Conservation (phyloP, 2,888 invertebrate genomes). For the Frankliniella intonsa region DNA sequence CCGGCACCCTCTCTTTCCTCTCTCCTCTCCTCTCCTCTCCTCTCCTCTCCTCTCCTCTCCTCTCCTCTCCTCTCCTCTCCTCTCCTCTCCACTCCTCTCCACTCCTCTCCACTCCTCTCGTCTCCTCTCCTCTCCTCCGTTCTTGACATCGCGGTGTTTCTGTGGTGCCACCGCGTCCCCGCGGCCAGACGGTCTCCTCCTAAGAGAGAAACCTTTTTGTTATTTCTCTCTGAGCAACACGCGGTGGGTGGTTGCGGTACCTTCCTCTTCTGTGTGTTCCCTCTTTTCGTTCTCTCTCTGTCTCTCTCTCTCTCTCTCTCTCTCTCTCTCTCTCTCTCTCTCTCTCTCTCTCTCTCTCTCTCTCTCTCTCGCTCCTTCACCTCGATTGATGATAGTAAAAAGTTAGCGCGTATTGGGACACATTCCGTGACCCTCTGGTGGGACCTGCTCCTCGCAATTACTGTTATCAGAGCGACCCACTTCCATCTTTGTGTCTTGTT, state of each 20-base stretch:
- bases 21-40: background rate
- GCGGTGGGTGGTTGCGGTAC: background rate
- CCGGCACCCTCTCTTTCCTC: background rate
- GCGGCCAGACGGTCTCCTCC: no score
- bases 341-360: background rate
- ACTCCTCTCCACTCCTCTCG: background rate
- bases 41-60: background rate
- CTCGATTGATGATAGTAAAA: constrained; percentile 17
- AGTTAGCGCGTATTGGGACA: constrained; percentile 16
- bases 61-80: background rate
- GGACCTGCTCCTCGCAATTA: background rate
- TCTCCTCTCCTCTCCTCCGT: background rate
- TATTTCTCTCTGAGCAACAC: no score
- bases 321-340: background rate
- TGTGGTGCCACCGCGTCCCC: no score
- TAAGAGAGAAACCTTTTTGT: no score
- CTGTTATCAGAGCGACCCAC: constrained; percentile 1
- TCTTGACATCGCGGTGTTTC: background rate
- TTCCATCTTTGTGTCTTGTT: background rate
- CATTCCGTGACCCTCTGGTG: background rate
- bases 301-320: background rate
- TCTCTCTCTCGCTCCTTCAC: background rate
- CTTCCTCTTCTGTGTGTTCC: background rate
- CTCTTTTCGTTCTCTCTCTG: background rate
- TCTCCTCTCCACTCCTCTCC: background rate